Evolutionary conservation across 2,888 invertebrate species (phyloP), one percentile per base, ranked within the genome.

Genomic region (Notodonta dromedarius): DNA sequence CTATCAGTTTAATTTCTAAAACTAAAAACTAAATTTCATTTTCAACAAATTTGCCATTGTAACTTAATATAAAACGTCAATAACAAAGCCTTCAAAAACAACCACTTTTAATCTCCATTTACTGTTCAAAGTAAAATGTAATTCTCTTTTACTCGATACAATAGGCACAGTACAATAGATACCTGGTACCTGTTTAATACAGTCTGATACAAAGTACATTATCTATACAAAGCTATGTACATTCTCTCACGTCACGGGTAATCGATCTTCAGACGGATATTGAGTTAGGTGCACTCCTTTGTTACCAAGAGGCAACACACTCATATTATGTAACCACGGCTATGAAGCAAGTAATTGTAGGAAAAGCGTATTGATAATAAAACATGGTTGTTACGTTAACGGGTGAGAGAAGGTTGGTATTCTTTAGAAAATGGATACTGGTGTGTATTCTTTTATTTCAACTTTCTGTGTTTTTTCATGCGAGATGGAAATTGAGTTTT

Each of bases 201-300:
- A 67, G 64, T 57, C 67, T 56, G 61, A 62, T 60, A 67, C 59
- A 59, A 63, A 67, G 63, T 67, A 67, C 54, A 58, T 60, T 14
- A 9, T 6, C 1, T 6, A 11, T 62, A 59, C 69, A 70, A 67
- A 66, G n/a, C n/a, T n/a, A 46, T 9, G 5, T 46, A n/a, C 46
- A 70, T 65, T 66, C 70, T 65, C 67, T 71, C 69, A 71, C 64
- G 60, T 63, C 65, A 70, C 57, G 63, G 67, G 70, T 82, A 80
- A 86, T 86, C 79, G 84, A 86, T 86, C 71, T 77, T 71, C 69
- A 74, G 70, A 73, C 73, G 83, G 84, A 86, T 82, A 85, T 85
- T 83, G 83, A 82, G 79, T 85, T 69, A 69, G 73, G 74, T 74
- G 63, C 67, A 69, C 70, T 74, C 79, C 77, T 78, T 66, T 63